These are phyloP conservation scores for Luffia ferchaultella DNA, from an alignment of 2,888 invertebrate species.

Conservation along the genomic window DNA sequence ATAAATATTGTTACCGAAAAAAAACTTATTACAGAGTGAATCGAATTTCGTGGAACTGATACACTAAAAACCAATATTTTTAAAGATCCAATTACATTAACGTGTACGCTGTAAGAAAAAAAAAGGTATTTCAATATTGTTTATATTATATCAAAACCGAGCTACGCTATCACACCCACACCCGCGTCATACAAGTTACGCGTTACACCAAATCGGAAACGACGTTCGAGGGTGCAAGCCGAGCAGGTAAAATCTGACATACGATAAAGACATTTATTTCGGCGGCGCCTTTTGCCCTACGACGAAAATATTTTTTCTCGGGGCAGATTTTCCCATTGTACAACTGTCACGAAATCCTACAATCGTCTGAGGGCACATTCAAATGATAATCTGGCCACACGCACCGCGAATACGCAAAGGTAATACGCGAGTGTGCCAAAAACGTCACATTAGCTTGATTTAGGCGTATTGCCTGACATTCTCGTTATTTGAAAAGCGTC, in stretches of 20 bases:
- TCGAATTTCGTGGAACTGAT: too few relatives aligned
- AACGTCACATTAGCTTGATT: conserved; percentile 58
- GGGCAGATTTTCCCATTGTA: conserved; percentile 44
- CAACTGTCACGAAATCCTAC: conserved; percentile 51
- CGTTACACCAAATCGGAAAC: neutral
- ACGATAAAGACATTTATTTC: conserved; percentile 48
- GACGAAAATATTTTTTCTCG: conserved; percentile 39
- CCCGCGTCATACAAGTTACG: neutral
- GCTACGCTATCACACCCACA: neutral
- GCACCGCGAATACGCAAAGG: conserved; percentile 34
- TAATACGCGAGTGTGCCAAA: conserved; percentile 25
- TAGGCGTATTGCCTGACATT: conserved; percentile 47
- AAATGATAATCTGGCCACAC: conserved; percentile 61
- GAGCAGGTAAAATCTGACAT: conserved; percentile 2
- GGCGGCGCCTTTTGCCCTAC: conserved; percentile 25
- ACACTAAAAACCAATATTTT: too few relatives aligned
- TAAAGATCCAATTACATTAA: too few relatives aligned
- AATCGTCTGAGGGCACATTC: conserved; percentile 59
- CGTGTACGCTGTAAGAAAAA: too few relatives aligned
- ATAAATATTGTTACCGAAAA: too few relatives aligned
- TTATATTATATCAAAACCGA: too few relatives aligned
- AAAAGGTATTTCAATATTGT: too few relatives aligned
- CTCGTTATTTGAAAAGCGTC: conserved; percentile 16
- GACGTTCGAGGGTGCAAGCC: neutral
- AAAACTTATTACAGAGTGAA: too few relatives aligned